phyloP scores from a whole-genome alignment of 2,797 vertebrate genomes.

The Clarias laeviceps region DNA sequence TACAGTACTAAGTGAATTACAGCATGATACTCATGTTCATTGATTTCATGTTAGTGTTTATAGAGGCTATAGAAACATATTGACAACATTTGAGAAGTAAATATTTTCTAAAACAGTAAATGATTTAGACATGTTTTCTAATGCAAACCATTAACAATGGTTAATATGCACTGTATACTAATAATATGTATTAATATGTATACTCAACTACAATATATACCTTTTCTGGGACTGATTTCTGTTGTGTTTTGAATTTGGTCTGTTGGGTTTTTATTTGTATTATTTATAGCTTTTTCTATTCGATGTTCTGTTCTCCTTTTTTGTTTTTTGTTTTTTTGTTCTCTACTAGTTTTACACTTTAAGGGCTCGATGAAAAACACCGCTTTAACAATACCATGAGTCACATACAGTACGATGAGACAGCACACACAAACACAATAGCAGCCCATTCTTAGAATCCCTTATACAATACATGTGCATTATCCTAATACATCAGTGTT shows the following conservation, averaged over 20 bases:
- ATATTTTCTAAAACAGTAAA: neutral
- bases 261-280: neutral
- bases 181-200: neutral
- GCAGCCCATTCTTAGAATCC: slow-evolving; percentile 23
- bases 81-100: neutral
- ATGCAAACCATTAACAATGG: neutral
- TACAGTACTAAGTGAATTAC: neutral
- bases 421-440: slow-evolving; percentile 26
- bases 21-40: neutral
- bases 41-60: neutral
- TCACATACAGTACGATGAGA: neutral
- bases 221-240: slow-evolving; percentile 2
- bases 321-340: neutral
- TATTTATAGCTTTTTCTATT: neutral
- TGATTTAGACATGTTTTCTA: neutral
- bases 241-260: neutral
- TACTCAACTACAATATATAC: neutral
- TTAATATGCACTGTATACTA: neutral
- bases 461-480: slow-evolving; percentile 11
- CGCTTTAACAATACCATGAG: neutral
- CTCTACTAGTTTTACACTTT: neutral
- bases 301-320: neutral
- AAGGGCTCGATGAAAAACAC: neutral
- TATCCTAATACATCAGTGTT: slow-evolving; percentile 45
- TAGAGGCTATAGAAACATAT: neutral